Evolutionary conservation across 2,113 vertebrate species (phyloP).

Genomic region (Petaurus breviceps): DNA sequence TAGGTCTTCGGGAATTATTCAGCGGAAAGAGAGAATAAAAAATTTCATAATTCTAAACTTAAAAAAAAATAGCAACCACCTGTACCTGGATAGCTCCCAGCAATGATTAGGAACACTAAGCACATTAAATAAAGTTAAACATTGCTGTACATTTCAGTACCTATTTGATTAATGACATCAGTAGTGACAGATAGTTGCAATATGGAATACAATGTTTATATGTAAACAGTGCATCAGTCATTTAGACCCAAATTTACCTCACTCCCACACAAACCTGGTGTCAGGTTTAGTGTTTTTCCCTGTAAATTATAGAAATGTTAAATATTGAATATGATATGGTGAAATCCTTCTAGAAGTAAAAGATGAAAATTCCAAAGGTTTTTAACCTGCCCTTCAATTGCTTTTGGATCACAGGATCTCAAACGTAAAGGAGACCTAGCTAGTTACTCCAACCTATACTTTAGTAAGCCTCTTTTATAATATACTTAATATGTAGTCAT

Average conservation of each 20-base stretch:
- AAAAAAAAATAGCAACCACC: slow-evolving; percentile 43
- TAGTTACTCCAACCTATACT: background rate
- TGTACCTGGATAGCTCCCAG: slow-evolving; percentile 67
- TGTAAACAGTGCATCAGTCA: slow-evolving; percentile 72
- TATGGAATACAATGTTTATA: slow-evolving; percentile 77
- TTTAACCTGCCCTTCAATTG: background rate
- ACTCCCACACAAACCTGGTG: slow-evolving; percentile 57
- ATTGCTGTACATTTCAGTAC: slow-evolving; percentile 67
- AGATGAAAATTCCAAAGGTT: background rate
- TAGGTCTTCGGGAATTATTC: background rate
- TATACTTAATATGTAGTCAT: background rate
- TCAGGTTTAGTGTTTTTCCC: slow-evolving; percentile 71
- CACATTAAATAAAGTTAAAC: slow-evolving; percentile 62
- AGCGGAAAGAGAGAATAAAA: slow-evolving; percentile 29
- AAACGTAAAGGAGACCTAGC: background rate
- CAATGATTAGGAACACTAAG: slow-evolving; percentile 59
- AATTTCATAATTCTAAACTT: slow-evolving; percentile 41
- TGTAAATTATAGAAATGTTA: slow-evolving; percentile 62
- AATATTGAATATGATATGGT: slow-evolving; percentile 41
- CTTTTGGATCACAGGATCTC: background rate
- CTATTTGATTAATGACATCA: slow-evolving; percentile 74
- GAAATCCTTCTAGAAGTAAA: slow-evolving; percentile 15
- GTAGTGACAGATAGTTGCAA: slow-evolving; percentile 72
- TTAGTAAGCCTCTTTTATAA: background rate
- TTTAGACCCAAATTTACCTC: slow-evolving; percentile 74